Evolutionary conservation across 1,140 invertebrate species (phyloP), one percentile per base, ranked within the genome.

Genomic region (Battus philenor): DNA sequence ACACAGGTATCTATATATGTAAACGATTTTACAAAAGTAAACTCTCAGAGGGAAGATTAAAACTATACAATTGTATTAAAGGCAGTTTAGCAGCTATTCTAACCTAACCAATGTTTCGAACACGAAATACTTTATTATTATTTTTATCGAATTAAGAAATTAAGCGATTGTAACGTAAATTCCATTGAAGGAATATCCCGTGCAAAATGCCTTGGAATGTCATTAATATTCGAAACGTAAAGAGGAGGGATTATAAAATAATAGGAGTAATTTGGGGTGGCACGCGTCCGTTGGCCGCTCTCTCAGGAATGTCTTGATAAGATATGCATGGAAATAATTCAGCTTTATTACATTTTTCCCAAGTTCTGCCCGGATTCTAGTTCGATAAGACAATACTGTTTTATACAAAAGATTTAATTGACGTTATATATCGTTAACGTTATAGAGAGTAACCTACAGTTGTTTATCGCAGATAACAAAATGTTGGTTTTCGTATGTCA

Each of bases 201-300:
- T 49, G 59, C 47, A 66, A 58, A 68, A 77, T 67, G 65, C 71
- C 63, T 47, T 62, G 78, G 81, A 81, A 82, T 82, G 76, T 75
- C 54, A 82, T 85, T 82, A 85, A 85, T 85, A 82, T 85, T 85
- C 76, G 75, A 75, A 82, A 80, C 70, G 68, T 80, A 79, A 82
- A 66, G 71, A 72, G 74, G 75, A 76, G 76, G 78, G 72, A 82
- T 84, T 84, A 84, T 79, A 82, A 80, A 82, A 84, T 81, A 82
- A 84, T 84, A 84, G 80, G 67, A 81, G 77, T 82, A 80, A 82
- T 82, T 80, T 84, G 58, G 77, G 68, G 60, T 61, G 75, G 77
- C 68, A 73, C 65, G 68, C 66, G 68, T 54, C 52, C 67, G 54
- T 48, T 48, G 60, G 45, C 49, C 54, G 39, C 58, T 59, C 60